These are phyloP conservation scores for Notarius quadriscutis DNA, from an alignment of 2,113 vertebrate species.

Conservation along the genomic window DNA sequence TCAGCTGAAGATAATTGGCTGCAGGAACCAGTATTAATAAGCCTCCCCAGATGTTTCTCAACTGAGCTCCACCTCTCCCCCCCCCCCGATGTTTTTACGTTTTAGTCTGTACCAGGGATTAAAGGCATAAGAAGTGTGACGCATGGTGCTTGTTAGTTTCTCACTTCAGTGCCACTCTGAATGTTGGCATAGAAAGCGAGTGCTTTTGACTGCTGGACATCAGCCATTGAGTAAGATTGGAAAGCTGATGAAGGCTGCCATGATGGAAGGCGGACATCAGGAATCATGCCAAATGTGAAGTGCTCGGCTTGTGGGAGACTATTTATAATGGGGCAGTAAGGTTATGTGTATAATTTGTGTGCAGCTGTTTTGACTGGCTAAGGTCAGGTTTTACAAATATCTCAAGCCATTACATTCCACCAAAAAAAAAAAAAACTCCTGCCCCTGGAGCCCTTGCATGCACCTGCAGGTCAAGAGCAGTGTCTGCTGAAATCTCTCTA, in stretches of 20 bases:
- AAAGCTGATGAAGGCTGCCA: slow-evolving; percentile 8
- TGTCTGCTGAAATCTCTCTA: slow-evolving; percentile 42
- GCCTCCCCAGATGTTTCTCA: slow-evolving; percentile 60
- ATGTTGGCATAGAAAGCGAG: neutral
- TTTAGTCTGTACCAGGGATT: slow-evolving; percentile 39
- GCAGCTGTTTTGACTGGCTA: slow-evolving; percentile 73
- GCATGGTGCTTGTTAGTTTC: neutral
- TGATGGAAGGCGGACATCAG: slow-evolving; percentile 43
- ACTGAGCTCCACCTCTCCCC: slow-evolving; percentile 30
- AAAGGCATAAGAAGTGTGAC: slow-evolving; percentile 19
- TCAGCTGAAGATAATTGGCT: slow-evolving; percentile 50
- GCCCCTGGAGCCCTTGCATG: slow-evolving; percentile 53
- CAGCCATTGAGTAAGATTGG: slow-evolving; percentile 22
- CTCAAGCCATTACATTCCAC: slow-evolving; percentile 65
- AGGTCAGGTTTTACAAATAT: slow-evolving; percentile 75
- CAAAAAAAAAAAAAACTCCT: slow-evolving; percentile 44
- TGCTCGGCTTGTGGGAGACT: slow-evolving; percentile 53
- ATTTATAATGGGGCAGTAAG: slow-evolving; percentile 59
- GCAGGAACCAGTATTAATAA: slow-evolving; percentile 56
- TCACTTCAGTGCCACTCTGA: neutral
- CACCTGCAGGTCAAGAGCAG: slow-evolving; percentile 63
- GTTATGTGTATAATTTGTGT: slow-evolving; percentile 61
- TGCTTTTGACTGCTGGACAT: neutral
- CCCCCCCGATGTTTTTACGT: slow-evolving; percentile 48
- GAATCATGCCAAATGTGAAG: slow-evolving; percentile 40